Base-by-base conservation (phyloP, 2,113 vertebrate species). In the Hippocampus abdominalis region DNA sequence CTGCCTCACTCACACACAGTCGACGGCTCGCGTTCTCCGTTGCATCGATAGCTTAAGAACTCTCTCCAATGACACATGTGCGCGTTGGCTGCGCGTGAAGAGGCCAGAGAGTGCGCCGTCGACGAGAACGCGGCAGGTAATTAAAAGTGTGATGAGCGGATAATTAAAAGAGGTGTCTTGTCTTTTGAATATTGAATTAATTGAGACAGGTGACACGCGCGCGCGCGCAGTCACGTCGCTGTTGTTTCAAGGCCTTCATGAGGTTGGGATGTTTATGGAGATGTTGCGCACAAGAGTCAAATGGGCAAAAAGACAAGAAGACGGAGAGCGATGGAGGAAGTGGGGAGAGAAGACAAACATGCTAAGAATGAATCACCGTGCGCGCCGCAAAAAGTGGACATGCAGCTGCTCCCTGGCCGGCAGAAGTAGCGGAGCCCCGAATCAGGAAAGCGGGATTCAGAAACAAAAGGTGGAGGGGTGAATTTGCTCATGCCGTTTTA, bases 121-220 rank as follows among this genome's bases (percentile, higher is more conserved):
- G 83, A 89, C 84, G 81, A 69, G 71, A 77, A 76, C 60, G 79
- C 87, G 87, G 81, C 86, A 89, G 79, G 79, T 87, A 88, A 88
- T 89, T 87, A 87, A 90, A 90, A 86, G 82, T 83, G 80, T 88
- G 84, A 90, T 87, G 85, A 84, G 86, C 82, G 74, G 71, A 83
- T 89, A 89, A 88, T 90, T 89, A 88, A 87, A 85, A 81, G 77
- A 81, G 88, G 87, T 70, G 77, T 81, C 81, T 85, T 85, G 87
- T 86, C 85, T 88, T 85, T 75, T 66, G 87, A 87, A 84, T 85
- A 78, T 84, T 84, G 84, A 88, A 87, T 69, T 66, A 82, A 81
- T 82, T 83, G 18, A 77, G 84, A 86, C 88, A 83, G 81, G 74
- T 70, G 78, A 81, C 66, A 64, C 66, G 60, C 42, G 1, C 73